A percentile compares a stretch with the other conserved stretches of the same genome.
Evolutionary conservation across 2,113 vertebrate genomes (phyloP).

Genomic region (Fulmarus glacialis): DNA sequence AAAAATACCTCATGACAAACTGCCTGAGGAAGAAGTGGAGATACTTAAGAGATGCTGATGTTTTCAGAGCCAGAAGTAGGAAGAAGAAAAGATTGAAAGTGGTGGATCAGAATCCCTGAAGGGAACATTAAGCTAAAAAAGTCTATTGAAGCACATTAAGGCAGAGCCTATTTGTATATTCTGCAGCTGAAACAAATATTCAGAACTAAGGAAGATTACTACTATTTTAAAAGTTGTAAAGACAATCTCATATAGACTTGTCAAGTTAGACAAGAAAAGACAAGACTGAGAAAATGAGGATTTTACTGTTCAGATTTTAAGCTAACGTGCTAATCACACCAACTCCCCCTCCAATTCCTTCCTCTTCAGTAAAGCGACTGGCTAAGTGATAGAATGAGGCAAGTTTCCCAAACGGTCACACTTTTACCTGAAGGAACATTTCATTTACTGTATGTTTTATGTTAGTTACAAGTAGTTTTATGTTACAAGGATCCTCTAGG

Average conservation of each 20-base stretch:
- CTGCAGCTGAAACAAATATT: constrained; percentile 52
- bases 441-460: not conserved
- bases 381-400: not conserved
- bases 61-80: constrained; percentile 38
- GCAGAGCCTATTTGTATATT: constrained; percentile 42
- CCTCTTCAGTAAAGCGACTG: not conserved
- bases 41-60: constrained; percentile 35
- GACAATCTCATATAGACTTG: not conserved
- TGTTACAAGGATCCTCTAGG: not conserved
- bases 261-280: constrained; percentile 38
- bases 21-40: constrained; percentile 8
- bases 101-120: constrained; percentile 48
- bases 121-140: constrained; percentile 58
- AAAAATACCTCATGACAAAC: constrained; percentile 62
- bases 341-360: not conserved
- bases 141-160: constrained; percentile 56
- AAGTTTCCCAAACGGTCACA: not conserved
- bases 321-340: not conserved
- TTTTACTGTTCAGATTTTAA: constrained; percentile 19
- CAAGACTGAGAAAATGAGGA: not conserved
- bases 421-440: constrained; percentile 7
- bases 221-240: constrained; percentile 40
- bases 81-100: constrained; percentile 55
- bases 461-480: not conserved
- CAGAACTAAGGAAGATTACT: constrained; percentile 37